phyloP scores from a whole-genome alignment of 1,140 invertebrate genomes.

The Aricia agestis region DNA sequence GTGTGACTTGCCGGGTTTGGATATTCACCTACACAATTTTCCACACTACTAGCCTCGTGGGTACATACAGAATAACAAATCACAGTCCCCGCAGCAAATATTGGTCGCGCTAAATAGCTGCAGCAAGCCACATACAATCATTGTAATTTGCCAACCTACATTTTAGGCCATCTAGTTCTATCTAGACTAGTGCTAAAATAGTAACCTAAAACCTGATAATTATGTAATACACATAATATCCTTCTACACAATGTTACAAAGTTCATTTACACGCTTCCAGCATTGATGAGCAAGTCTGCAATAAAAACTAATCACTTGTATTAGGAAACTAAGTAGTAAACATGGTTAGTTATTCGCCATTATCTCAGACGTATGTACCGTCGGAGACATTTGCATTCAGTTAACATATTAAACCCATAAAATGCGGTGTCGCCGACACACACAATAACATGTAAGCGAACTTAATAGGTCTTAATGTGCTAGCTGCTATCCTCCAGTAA shows the following conservation, averaged over 20 bases:
- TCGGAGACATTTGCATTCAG: conserved; percentile 53
- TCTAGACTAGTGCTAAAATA: no score
- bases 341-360: neutral
- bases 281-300: neutral
- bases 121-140: neutral
- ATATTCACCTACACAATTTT: no score
- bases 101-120: neutral
- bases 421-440: conserved; percentile 43
- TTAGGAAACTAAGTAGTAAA: neutral
- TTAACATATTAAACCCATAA: conserved; percentile 64
- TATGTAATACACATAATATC: no score
- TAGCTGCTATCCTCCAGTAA: neutral
- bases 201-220: no score
- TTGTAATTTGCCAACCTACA: neutral
- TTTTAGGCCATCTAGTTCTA: no score
- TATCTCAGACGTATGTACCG: neutral
- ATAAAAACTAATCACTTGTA: neutral
- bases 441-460: conserved; percentile 36
- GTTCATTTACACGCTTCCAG: no score
- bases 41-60: neutral
- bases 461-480: conserved; percentile 18
- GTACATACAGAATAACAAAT: neutral
- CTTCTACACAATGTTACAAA: no score
- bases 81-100: neutral
- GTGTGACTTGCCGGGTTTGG: no score